Evolutionary conservation across 2,888 invertebrate species (phyloP), one percentile per base, ranked within the genome.

Genomic region (Unio delphinus): DNA sequence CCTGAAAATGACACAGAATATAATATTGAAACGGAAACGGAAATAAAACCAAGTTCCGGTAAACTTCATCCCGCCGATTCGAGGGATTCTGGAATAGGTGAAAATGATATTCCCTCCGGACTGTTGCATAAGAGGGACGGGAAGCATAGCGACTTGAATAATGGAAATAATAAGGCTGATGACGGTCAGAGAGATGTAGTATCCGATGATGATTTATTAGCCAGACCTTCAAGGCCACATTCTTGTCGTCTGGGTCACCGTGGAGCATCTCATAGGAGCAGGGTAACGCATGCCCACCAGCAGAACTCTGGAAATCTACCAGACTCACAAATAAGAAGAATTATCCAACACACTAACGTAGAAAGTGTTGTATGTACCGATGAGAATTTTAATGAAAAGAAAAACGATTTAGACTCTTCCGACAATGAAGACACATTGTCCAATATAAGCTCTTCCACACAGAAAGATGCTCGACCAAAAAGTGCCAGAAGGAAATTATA

Each of bases 171-270:
- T 20, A 71, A 55, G 34, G 75, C 73, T 15, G 60, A 67, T 23
- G 56, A 67, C 7, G 59, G 30, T 26, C 28, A 56, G 5, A 69
- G 67, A 20, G 62, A 66, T 57, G 67, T 72, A 55, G 68, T 72
- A 4, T 64, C 65, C 17, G 72, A 67, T 20, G 68, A 68, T 8
- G 64, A 71, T 60, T 61, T 69, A 20, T 59, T 70, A 63, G 26
- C 64, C 20, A 75, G 76, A 55, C 68, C 70, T 54, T 80, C 79
- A 18, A 66, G 81, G 28, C 81, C 81, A 18, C 80, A 78, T 61
- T 81, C 81, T 4, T 80, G 81, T 73, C 76, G 81, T n/a, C 75
- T 81, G 15, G 81, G 81, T 15, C 79, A 80, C 61, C 70, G 69
- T 58, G 73, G 78, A 28, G 45, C 23, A 26, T n/a, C 63, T 58